These are phyloP conservation scores for Bellardia bayeri DNA, from an alignment of 2,888 invertebrate genomes.

Conservation along the genomic window DNA sequence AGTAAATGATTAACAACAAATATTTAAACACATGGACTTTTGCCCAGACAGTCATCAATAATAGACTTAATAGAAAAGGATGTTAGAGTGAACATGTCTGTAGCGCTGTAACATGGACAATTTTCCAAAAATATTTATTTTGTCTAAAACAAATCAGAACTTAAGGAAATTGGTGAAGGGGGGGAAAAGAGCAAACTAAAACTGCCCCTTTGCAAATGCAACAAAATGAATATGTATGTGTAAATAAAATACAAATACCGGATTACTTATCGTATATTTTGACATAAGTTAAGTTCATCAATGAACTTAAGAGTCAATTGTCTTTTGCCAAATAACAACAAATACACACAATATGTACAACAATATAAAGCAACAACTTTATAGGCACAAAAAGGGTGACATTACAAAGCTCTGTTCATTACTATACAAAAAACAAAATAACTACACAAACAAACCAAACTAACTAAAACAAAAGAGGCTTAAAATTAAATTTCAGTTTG, in stretches of 20 bases:
- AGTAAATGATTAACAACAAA: conserved; percentile 72
- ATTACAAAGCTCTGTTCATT: conserved; percentile 56
- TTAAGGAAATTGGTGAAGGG: background rate
- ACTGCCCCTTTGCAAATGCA: conserved; percentile 8
- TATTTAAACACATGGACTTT: conserved; percentile 72
- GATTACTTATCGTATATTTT: conserved; percentile 75
- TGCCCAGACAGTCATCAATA: conserved; percentile 74
- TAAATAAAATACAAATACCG: conserved; percentile 48
- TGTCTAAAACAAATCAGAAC: conserved; percentile 32
- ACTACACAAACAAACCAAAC: background rate
- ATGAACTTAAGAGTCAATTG: conserved; percentile 74
- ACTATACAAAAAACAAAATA: conserved; percentile 31
- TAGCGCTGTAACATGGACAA: background rate
- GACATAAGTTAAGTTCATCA: conserved; percentile 76
- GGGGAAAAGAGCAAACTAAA: conserved; percentile 22
- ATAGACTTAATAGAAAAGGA: conserved; percentile 40
- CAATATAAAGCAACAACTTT: background rate
- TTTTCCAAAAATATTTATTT: conserved; percentile 76
- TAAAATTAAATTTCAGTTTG: conserved; percentile 70
- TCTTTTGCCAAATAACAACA: conserved; percentile 46
- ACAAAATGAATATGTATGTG: conserved; percentile 24
- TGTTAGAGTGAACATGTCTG: background rate
- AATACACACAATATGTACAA: background rate
- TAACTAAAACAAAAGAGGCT: conserved; percentile 67
- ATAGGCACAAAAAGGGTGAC: conserved; percentile 65